phyloP scores from a whole-genome alignment of 2,113 vertebrate species.

The Psittacula cyanocephala region DNA sequence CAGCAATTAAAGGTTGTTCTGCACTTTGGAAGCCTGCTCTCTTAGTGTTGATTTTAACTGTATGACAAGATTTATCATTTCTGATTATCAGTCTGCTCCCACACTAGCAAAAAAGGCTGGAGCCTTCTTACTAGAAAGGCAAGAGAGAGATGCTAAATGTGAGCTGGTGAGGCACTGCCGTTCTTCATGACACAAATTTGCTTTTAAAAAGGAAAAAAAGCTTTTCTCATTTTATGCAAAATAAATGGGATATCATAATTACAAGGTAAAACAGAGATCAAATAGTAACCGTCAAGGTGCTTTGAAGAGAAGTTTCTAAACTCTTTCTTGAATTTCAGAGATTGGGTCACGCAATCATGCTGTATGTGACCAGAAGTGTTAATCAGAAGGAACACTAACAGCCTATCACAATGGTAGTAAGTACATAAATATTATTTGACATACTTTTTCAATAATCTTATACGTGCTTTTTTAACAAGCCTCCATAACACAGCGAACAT shows the following conservation, averaged over 20 bases:
- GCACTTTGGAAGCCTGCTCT: not conserved
- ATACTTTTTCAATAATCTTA: constrained; percentile 67
- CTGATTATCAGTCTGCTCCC: not conserved
- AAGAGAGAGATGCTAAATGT: not conserved
- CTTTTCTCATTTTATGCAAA: not conserved
- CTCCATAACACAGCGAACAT: constrained; percentile 52
- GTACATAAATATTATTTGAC: constrained; percentile 57
- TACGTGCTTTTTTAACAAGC: constrained; percentile 67
- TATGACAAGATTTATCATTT: not conserved
- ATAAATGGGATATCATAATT: not conserved
- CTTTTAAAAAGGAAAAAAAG: not conserved
- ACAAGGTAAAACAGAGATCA: not conserved
- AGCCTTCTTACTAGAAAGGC: not conserved
- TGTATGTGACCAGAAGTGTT: constrained; percentile 4
- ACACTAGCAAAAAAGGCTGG: not conserved
- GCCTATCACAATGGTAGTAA: constrained; percentile 42
- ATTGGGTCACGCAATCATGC: not conserved
- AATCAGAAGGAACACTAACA: constrained; percentile 26
- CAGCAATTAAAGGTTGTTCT: not conserved
- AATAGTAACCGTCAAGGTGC: not conserved
- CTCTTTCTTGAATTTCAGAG: not conserved
- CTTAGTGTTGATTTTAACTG: not conserved
- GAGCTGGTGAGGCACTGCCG: not conserved
- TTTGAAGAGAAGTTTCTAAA: not conserved
- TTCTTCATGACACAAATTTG: not conserved